phyloP scores from a whole-genome alignment of 2,888 invertebrate species.

The Beris morrisii region DNA sequence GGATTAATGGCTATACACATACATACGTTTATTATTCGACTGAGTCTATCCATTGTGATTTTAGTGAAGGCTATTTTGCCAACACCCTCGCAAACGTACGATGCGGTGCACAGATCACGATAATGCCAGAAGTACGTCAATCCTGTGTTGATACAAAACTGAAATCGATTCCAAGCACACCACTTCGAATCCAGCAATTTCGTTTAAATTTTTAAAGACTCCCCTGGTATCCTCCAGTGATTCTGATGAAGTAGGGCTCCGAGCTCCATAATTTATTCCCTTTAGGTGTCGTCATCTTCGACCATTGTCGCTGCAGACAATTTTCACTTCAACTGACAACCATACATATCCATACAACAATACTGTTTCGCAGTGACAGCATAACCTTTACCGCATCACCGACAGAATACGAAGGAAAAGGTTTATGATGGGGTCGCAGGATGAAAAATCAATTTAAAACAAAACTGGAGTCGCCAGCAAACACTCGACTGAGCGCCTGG shows the following conservation, averaged over 20 bases:
- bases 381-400: neutral
- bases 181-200: constrained; percentile 22
- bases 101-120: neutral
- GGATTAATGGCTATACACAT: too few relatives aligned
- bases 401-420: constrained; percentile 1
- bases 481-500: constrained; percentile 15
- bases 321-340: constrained; percentile 15
- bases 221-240: neutral
- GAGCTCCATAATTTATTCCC: neutral
- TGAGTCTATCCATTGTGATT: too few relatives aligned
- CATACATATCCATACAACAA: neutral
- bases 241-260: neutral
- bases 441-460: constrained; percentile 38
- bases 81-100: too few relatives aligned
- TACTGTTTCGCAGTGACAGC: neutral
- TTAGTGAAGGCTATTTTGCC: too few relatives aligned
- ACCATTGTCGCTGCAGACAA: constrained; percentile 11
- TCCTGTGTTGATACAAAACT: neutral
- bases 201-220: constrained; percentile 32
- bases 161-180: constrained; percentile 32
- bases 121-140: neutral
- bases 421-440: constrained; percentile 21
- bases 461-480: constrained; percentile 27
- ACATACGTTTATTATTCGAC: too few relatives aligned
- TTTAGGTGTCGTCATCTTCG: constrained; percentile 3